These are phyloP conservation scores for Nannospalax galili DNA, from an alignment of 2,113 vertebrate species.

Conservation along the genomic window DNA sequence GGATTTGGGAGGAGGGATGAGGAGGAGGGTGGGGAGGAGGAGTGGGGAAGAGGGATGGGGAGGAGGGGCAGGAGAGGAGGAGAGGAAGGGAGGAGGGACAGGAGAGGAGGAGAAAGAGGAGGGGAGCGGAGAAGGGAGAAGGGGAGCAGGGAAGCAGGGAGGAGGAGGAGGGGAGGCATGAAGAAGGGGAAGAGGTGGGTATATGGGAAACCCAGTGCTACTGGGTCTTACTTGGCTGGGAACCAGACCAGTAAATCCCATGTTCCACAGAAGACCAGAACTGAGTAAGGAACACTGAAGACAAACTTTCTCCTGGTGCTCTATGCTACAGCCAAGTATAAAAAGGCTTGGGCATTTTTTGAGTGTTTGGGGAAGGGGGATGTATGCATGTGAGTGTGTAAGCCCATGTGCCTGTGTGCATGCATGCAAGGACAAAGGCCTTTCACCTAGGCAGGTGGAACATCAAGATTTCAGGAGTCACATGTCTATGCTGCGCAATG, in stretches of 20 bases:
- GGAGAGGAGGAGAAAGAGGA: no score
- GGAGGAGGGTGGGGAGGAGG: rapidly evolving
- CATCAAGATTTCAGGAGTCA: no score
- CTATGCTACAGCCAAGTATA: background rate
- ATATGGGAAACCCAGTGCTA: no score
- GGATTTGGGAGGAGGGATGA: background rate
- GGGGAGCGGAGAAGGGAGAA: no score
- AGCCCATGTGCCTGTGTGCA: background rate
- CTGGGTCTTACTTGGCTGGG: no score
- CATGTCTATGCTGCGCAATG: background rate
- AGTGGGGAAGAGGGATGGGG: no score
- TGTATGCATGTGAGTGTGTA: background rate
- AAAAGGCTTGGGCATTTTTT: background rate
- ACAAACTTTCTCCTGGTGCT: background rate
- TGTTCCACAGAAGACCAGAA: background rate
- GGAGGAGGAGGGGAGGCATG: background rate
- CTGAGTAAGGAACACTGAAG: background rate
- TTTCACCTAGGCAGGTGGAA: background rate
- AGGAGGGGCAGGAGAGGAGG: background rate
- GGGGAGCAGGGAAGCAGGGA: no score
- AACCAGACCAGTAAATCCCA: background rate
- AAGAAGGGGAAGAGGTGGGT: background rate
- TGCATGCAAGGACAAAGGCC: background rate
- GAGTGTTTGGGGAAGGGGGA: no score
- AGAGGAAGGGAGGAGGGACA: background rate